Evolutionary conservation across 1,140 invertebrate species (phyloP), one percentile per base, ranked within the genome.

Genomic region (Asobara japonica): DNA sequence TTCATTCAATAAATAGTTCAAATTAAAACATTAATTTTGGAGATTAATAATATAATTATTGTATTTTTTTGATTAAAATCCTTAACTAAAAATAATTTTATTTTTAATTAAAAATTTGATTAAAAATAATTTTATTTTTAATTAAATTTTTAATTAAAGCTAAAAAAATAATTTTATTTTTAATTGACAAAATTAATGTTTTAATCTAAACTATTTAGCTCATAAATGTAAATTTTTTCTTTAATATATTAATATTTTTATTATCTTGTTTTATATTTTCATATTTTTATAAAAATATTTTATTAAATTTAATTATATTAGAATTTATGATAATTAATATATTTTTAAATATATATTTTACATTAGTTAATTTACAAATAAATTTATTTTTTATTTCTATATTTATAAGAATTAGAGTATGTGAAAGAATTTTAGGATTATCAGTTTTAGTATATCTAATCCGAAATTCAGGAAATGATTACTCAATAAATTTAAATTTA

Each of bases 151-250:
- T n/a, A n/a, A n/a, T n/a, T n/a, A n/a, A n/a, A n/a, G n/a, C n/a
- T n/a, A n/a, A n/a, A n/a, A n/a, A n/a, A n/a, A n/a, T n/a, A n/a
- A n/a, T n/a, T n/a, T n/a, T n/a, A n/a, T n/a, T n/a, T n/a, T n/a
- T n/a, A n/a, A n/a, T n/a, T n/a, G n/a, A n/a, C n/a, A n/a, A n/a
- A n/a, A n/a, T n/a, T n/a, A n/a, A n/a, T n/a, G n/a, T n/a, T n/a
- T n/a, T n/a, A n/a, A n/a, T n/a, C n/a, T n/a, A n/a, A n/a, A n/a
- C n/a, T n/a, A 81, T 71, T 2, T 16, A 56, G 22, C 22, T 56
- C 1, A 89, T 1, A 38, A 1, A 88, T 88, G 83, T 81, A 84
- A 84, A 85, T 56, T 10, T 0, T 18, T 0, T 13, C 20, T 62
- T 16, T 13, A 62, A 62, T 2, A 80, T 71, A 80, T 70, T 68